Evolutionary conservation across 2,888 invertebrate genomes (phyloP), one percentile per base, ranked within the genome.

Genomic region (Venustoraphidia nigricollis): DNA sequence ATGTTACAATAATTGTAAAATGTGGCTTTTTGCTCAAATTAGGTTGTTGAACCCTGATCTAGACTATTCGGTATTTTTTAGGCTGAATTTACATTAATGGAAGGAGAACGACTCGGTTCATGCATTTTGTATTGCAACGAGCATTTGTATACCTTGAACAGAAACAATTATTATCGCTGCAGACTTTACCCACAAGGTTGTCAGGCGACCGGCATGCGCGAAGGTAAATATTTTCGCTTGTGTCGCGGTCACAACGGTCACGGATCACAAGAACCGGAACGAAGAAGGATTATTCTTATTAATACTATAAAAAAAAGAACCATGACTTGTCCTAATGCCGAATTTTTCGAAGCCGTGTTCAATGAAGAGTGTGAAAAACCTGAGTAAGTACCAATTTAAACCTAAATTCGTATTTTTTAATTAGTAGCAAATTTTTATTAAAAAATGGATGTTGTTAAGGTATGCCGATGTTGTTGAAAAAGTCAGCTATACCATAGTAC

Each of bases 271-370:
- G 47, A 47, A 42, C 27, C 42, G 5, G 47, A 47, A 36, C 42
- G 42, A 37, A 36, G 43, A 17, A 37, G 47, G 27, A 47, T 47
- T 2, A 47, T 14, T 36, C 36, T 47, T 36, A 47, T 47, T 9
- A 47, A 47, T 47, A 47, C 43, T 8, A 47, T 47, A 27, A 47
- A 47, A 42, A 47, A 43, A 40, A 35, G 41, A 43, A 43, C 47
- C 11, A 42, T 47, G 42, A 47, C 47, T 6, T 43, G 36, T 36
- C 47, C 47, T 10, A 42, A 47, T 42, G 27, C 43, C 10, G 42
- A 42, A 10, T 27, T 43, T 37, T 47, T 47, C 34, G 47, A 47
- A 37, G 35, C 27, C 10, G 43, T 47, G 14, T 47, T 47, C 13
- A 47, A 47, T 27, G 17, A 40, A 27, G 47, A 47, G 37, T 47